phyloP scores from a whole-genome alignment of 1,140 invertebrate species.

The Rhynchophorus ferrugineus region DNA sequence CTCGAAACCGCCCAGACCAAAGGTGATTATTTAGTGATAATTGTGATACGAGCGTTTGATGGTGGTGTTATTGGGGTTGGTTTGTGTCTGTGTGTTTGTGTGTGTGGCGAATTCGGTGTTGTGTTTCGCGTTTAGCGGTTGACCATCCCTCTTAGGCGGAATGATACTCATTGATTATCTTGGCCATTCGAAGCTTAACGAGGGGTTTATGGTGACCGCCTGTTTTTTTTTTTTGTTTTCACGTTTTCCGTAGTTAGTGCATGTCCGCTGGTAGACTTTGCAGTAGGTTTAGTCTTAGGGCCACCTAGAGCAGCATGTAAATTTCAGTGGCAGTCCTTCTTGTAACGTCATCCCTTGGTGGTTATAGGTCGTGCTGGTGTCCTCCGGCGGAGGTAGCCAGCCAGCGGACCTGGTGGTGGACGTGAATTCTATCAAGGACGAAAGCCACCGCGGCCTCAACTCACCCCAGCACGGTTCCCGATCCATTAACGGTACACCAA shows the following conservation, averaged over 20 bases:
- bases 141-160: conserved; percentile 7
- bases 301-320: conserved; percentile 27
- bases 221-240: not conserved
- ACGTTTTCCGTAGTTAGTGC: conserved; percentile 23
- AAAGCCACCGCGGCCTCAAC: conserved; percentile 39
- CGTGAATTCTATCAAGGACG: conserved; percentile 46
- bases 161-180: conserved; percentile 17
- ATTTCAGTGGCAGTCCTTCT: conserved; percentile 1
- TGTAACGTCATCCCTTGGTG: conserved; percentile 24
- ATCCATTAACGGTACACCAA: conserved; percentile 45
- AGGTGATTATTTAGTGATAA: conserved; percentile 33
- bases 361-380: conserved; percentile 43
- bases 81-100: conserved; percentile 1
- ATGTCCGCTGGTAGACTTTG: conserved; percentile 21
- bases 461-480: conserved; percentile 45
- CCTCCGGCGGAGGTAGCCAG: conserved; percentile 31
- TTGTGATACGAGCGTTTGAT: not conserved
- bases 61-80: conserved; percentile 3
- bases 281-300: conserved; percentile 31
- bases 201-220: not conserved
- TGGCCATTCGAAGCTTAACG: conserved; percentile 12
- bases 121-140: not conserved
- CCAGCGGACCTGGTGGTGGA: conserved; percentile 43
- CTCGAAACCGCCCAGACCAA: conserved; percentile 38
- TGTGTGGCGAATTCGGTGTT: not conserved